Base-by-base conservation (phyloP, 1,140 invertebrate genomes). In the Andrena cerasifolii region DNA sequence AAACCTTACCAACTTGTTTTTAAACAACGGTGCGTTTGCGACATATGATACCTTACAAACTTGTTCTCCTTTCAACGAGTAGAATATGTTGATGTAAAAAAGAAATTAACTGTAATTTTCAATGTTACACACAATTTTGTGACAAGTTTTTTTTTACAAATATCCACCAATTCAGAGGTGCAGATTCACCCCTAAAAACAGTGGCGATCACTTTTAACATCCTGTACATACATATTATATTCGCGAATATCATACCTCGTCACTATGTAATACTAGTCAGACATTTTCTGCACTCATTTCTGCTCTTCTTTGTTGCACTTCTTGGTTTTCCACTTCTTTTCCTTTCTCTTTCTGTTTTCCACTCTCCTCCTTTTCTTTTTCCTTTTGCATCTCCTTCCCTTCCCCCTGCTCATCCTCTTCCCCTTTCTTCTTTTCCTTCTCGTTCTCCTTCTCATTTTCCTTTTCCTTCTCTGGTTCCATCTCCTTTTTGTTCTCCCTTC, bases 181-280 rank as follows among this genome's bases (percentile, higher is more conserved):
- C n/a, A n/a, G n/a, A n/a, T n/a, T n/a, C n/a, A n/a, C n/a, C n/a
- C n/a, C n/a, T n/a, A n/a, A n/a, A n/a, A n/a, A n/a, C n/a, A n/a
- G n/a, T n/a, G n/a, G n/a, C n/a, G n/a, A n/a, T n/a, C n/a, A n/a
- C n/a, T n/a, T n/a, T n/a, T n/a, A n/a, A n/a, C n/a, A n/a, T n/a
- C n/a, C n/a, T n/a, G n/a, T n/a, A n/a, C n/a, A n/a, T 40, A 40
- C 4, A 40, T 40, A 5, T 40, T 40, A 40, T 3, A 40, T 5
- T 40, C 36, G 36, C 3, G 10, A 40, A 40, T 40, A 40, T 40
- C 10, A 40, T 36, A 91, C 90, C 87, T 91, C 89, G 24, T 90
- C 85, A 70, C 90, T 91, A 84, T 89, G 89, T 79, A 90, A 76
- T 21, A 91, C 87, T 91, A 92, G 90, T 92, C 91, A 93, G 65